phyloP scores from a whole-genome alignment of 2,888 invertebrate species.

The Watsonalla binaria region DNA sequence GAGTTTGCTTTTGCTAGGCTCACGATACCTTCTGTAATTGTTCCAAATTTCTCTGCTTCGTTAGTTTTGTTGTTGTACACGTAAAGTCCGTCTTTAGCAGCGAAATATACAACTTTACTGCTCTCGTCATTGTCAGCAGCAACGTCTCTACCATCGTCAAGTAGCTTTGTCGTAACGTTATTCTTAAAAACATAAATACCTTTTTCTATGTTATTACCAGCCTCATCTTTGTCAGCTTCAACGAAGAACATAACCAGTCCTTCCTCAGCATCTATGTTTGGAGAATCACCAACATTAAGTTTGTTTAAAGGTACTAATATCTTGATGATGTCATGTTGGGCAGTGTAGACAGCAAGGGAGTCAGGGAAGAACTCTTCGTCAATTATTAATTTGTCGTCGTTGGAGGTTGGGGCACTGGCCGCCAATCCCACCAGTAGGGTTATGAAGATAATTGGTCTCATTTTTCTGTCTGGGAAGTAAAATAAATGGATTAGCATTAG shows the following conservation, averaged over 20 bases:
- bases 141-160: slow-evolving; percentile 38
- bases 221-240: slow-evolving; percentile 27
- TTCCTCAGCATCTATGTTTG: slow-evolving; percentile 9
- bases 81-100: slow-evolving; percentile 46
- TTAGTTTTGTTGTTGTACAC: slow-evolving; percentile 27
- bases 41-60: slow-evolving; percentile 43
- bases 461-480: slow-evolving; percentile 12
- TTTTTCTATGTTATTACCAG: slow-evolving; percentile 25
- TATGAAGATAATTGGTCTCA: slow-evolving; percentile 15
- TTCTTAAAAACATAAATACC: slow-evolving; percentile 34
- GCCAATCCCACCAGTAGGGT: slow-evolving; percentile 26
- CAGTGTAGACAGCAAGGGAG: slow-evolving; percentile 23
- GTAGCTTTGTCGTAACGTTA: slow-evolving; percentile 26
- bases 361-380: slow-evolving; percentile 27
- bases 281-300: slow-evolving; percentile 30
- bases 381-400: slow-evolving; percentile 17
- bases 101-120: slow-evolving; percentile 36
- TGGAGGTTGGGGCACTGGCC: slow-evolving; percentile 24
- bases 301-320: slow-evolving; percentile 34
- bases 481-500: background rate
- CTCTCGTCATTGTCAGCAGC: slow-evolving; percentile 30
- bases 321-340: slow-evolving; percentile 35
- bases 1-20: slow-evolving; percentile 39
- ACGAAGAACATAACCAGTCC: slow-evolving; percentile 27
- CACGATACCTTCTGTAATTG: slow-evolving; percentile 41